Evolutionary conservation across 2,113 vertebrate genomes (phyloP).

Genomic region (Gasterosteus aculeatus): DNA sequence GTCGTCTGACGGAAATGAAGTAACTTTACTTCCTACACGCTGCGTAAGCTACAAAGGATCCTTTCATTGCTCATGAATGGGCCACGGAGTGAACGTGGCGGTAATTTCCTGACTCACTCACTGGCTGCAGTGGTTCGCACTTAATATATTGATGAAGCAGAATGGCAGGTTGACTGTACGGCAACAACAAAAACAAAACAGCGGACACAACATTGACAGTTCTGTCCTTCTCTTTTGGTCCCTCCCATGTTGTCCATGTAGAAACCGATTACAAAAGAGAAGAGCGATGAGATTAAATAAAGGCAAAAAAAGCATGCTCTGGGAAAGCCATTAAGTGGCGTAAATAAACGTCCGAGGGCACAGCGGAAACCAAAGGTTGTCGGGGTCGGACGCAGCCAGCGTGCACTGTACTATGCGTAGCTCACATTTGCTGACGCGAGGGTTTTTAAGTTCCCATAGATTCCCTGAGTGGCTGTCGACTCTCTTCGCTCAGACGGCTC

Average conservation of each 20-base stretch:
- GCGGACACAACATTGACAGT: slow-evolving; percentile 44
- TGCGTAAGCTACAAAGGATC: slow-evolving; percentile 61
- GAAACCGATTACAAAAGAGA: slow-evolving; percentile 28
- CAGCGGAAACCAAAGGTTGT: slow-evolving; percentile 61
- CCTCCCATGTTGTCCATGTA: slow-evolving; percentile 46
- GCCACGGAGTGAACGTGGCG: slow-evolving; percentile 38
- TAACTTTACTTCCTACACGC: slow-evolving; percentile 22
- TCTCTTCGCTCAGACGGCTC: slow-evolving; percentile 61
- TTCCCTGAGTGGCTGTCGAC: slow-evolving; percentile 71
- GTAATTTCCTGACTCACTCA: slow-evolving; percentile 44
- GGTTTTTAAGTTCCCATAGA: slow-evolving; percentile 76
- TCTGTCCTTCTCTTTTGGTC: slow-evolving; percentile 19
- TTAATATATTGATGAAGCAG: slow-evolving; percentile 8
- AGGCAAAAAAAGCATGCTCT: slow-evolving; percentile 62
- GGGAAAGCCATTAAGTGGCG: slow-evolving; percentile 71
- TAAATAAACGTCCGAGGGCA: slow-evolving; percentile 50
- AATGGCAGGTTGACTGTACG: slow-evolving; percentile 31
- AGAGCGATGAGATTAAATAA: slow-evolving; percentile 57
- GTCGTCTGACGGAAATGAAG: slow-evolving; percentile 33
- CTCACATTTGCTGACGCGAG: slow-evolving; percentile 68
- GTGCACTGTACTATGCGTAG: slow-evolving; percentile 47
- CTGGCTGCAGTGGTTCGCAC: slow-evolving; percentile 2
- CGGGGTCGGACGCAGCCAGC: slow-evolving; percentile 33
- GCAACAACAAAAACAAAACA: slow-evolving; percentile 47
- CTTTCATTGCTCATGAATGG: slow-evolving; percentile 69